phyloP scores from a whole-genome alignment of 1,140 invertebrate species.

The Macrostomum lignano region DNA sequence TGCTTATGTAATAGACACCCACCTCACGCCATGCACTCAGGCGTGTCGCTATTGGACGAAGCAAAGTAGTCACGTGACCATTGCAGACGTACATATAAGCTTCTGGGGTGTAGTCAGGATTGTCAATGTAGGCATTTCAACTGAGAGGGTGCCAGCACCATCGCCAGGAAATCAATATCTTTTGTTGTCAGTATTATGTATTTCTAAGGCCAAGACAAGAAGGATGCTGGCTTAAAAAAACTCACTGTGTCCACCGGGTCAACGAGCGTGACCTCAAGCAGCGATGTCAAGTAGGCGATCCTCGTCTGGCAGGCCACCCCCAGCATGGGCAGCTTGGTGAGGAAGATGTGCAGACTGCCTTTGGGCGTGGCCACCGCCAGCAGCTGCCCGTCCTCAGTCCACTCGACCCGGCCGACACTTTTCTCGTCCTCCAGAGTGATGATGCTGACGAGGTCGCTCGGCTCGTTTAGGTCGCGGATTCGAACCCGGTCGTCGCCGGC shows the following conservation, averaged over 20 bases:
- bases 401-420: constrained; percentile 37
- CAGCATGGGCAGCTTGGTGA: constrained; percentile 55
- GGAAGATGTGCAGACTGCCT: constrained; percentile 50
- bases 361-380: constrained; percentile 43
- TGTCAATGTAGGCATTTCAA: too few species aligned
- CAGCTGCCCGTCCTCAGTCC: constrained; percentile 72
- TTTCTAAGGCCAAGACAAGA: background rate
- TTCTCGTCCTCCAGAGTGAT: constrained; percentile 45
- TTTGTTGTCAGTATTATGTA: constrained; percentile 2
- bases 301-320: constrained; percentile 41
- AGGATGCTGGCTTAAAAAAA: constrained; percentile 1
- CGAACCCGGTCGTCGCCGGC: constrained; percentile 78
- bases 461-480: constrained; percentile 51
- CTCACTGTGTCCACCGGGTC: constrained; percentile 16
- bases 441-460: constrained; percentile 51
- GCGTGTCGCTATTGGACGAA: too few species aligned
- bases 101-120: too few species aligned
- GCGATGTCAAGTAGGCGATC: constrained; percentile 57
- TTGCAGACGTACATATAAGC: too few species aligned
- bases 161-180: constrained; percentile 9
- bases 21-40: too few species aligned
- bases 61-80: too few species aligned
- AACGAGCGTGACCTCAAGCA: constrained; percentile 42
- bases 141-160: background rate
- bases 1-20: too few species aligned